Evolutionary conservation across 2,797 vertebrate genomes (phyloP), one percentile per base, ranked within the genome.

Genomic region (Sebastes itinus): DNA sequence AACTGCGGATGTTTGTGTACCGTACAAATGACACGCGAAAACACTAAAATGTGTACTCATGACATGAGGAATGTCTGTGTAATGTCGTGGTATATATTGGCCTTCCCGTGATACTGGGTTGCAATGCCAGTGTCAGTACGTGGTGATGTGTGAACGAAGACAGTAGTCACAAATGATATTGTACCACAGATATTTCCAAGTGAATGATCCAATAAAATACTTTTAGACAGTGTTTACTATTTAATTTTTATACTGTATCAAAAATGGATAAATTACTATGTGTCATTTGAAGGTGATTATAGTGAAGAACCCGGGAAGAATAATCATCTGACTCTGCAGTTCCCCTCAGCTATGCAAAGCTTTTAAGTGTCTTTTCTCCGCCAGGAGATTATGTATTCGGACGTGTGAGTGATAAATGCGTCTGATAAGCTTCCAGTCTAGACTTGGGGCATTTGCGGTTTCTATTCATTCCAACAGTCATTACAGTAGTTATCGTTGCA

Each of bases 1-100:
- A 0, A 42, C 14, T 42, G 38, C 38, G 1, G 38, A 46, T 0
- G 0, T 18, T 46, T 46, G 0, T 46, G 42, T 46, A 46, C 6
- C 3, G 42, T 46, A 46, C 42, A 46, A 46, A 46, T 46, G 42
- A 46, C 42, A 46, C 6, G 42, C 6, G 42, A 18, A 0, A 46
- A 46, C 14, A 46, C 16, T 46, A 46, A 46, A 46, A 46, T 46
- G 42, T 1, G 1, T 46, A 46, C 42, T 46, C 14, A 0, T 18
- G 16, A 46, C 42, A 46, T 7, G 42, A 0, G 16, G 0, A 3
- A 0, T 46, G 42, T 46, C 42, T 46, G 42, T 18, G 42, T 46
- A 46, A 46, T 46, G 16, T 46, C 0, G 42, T 46, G 0, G 16
- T 1, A 18, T 46, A 46, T 0, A 7, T 46, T 46, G 42, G 42